Conservation (phyloP, 2,113 vertebrate species). For the Gallinago undulata region DNA sequence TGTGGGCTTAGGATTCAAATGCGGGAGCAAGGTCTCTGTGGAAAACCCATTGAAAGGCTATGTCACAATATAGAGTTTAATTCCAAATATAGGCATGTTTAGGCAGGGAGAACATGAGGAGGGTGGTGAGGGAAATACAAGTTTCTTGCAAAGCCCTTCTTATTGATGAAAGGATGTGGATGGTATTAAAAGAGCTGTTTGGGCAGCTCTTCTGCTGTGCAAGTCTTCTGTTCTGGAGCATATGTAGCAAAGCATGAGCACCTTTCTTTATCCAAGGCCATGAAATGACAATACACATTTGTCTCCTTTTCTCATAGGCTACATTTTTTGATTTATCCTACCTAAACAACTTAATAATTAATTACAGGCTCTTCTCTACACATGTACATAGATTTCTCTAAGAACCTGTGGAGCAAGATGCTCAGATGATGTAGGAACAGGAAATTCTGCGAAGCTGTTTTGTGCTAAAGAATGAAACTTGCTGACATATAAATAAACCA, state of each 20-base stretch:
- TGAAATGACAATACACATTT: neutral
- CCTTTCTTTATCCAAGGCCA: neutral
- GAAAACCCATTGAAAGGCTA: too few species aligned
- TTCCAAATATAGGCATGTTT: too few species aligned
- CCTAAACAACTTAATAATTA: neutral
- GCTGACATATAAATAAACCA: neutral
- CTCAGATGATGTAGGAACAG: neutral
- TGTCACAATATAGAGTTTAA: too few species aligned
- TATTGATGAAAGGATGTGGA: too few species aligned
- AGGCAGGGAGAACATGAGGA: too few species aligned
- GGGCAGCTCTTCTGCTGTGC: too few species aligned
- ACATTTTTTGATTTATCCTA: neutral
- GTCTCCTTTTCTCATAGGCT: neutral
- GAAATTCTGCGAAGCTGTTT: neutral
- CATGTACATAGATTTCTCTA: neutral
- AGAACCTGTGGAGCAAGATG: neutral
- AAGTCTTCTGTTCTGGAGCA: too few species aligned
- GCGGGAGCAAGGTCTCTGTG: too few species aligned
- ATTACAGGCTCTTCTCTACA: neutral
- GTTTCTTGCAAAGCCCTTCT: too few species aligned
- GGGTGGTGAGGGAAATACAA: too few species aligned
- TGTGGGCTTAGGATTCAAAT: too few species aligned
- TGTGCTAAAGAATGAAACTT: neutral
- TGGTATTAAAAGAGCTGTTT: too few species aligned
- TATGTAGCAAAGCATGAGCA: neutral